Base-by-base conservation (phyloP, 2,797 vertebrate species). In the Bovichtus variegatus region DNA sequence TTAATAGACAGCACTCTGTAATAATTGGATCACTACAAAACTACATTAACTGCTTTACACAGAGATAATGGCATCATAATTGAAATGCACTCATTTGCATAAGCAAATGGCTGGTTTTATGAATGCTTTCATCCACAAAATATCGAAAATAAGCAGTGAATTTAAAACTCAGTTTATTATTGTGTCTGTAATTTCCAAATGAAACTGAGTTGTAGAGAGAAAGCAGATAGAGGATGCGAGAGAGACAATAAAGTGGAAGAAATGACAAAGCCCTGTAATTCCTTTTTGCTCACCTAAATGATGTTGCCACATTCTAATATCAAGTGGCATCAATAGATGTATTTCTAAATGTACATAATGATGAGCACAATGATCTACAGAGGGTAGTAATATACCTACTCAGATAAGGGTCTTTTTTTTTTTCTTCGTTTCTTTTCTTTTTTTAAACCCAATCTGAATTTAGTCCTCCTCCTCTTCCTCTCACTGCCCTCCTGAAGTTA, bases 21-120 rank as follows among this genome's bases (percentile, higher is more conserved):
- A 73, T 91, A 88, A 89, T 86, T 86, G 76, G 77, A 88, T 90
- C 78, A 54, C 50, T 47, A 51, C 78, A 77, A 77, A 89, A 81
- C 81, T 78, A 78, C 77, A 80, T 86, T 84, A 83, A 74, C 81
- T 71, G 76, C 71, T 81, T 54, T 78, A 74, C 76, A 66, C 51
- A 72, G 77, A 74, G 73, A 87, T 78, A 85, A 86, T 84, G 44
- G 70, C 83, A 41, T 65, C 69, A 36, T 86, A 80, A 88, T 83
- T 90, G 68, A 88, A 85, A 86, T 68, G 63, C 75, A 9, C 61
- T 86, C 74, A 82, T 87, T 85, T 85, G 72, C 83, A 87, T 79
- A 65, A 74, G 72, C 47, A 84, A 88, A 87, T 78, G 67, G 71
- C 25, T 74, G 67, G 23, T 84, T 88, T 86, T 54, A 71, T 74